Evolutionary conservation across 2,113 vertebrate species (phyloP).

Genomic region (Pollachius pollachius): DNA sequence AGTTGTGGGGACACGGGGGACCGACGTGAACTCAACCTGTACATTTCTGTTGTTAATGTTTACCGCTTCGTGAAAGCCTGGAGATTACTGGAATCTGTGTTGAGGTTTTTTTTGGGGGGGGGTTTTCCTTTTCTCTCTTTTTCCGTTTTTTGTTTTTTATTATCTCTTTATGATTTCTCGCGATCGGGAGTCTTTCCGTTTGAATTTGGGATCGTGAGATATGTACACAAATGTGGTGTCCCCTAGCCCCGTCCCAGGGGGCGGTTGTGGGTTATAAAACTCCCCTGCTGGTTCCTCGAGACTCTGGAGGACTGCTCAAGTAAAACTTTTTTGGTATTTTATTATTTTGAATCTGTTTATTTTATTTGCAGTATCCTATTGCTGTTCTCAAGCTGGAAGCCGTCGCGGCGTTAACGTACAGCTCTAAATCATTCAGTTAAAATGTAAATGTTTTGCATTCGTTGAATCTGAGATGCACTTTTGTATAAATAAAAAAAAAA

Average conservation of each 20-base stretch:
- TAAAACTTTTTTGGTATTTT: slow-evolving; percentile 9
- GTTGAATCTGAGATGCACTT: slow-evolving; percentile 80
- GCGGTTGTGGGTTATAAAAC: slow-evolving; percentile 35
- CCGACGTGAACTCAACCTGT: slow-evolving; percentile 89
- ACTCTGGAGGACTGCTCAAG: slow-evolving; percentile 71
- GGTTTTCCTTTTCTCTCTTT: slow-evolving; percentile 65
- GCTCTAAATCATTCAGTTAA: slow-evolving; percentile 64
- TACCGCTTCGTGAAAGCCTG: slow-evolving; percentile 94
- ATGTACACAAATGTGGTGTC: slow-evolving; percentile 61
- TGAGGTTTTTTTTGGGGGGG: slow-evolving; percentile 22
- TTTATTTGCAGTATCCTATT: slow-evolving; percentile 59
- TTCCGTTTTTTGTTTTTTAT: slow-evolving; percentile 23
- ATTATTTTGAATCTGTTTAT: slow-evolving; percentile 25
- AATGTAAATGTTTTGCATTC: slow-evolving; percentile 78
- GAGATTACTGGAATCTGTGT: slow-evolving; percentile 96
- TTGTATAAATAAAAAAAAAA: slow-evolving; percentile 64
- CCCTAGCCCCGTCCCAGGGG: slow-evolving; percentile 34
- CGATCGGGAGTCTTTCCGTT: slow-evolving; percentile 87
- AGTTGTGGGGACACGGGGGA: slow-evolving; percentile 80
- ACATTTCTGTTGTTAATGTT: slow-evolving; percentile 99
- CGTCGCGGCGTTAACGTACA: slow-evolving; percentile 58
- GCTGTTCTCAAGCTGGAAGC: slow-evolving; percentile 70
- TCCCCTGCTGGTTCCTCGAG: slow-evolving; percentile 43
- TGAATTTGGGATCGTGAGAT: slow-evolving; percentile 79
- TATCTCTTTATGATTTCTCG: slow-evolving; percentile 53